Conservation (phyloP, 35 echinoderm and acorn worm genomes). For the Patiria miniata region DNA sequence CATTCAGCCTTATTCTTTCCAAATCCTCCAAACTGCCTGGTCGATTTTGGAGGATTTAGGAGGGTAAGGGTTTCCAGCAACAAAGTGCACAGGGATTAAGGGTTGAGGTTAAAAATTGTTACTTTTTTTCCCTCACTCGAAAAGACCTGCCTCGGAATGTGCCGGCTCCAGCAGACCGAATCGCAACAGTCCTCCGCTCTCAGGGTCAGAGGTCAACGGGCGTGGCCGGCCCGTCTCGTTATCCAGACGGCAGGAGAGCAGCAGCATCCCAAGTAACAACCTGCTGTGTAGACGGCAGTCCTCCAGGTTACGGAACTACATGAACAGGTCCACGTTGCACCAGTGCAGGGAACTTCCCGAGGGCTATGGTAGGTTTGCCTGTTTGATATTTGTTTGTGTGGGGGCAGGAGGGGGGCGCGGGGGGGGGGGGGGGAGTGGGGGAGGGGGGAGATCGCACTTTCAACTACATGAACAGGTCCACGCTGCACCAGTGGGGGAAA, state of each 20-base stretch:
- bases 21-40: too few species aligned
- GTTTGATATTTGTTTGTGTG: too few species aligned
- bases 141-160: slow-evolving; percentile 27
- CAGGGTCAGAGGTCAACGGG: slow-evolving; percentile 28
- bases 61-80: too few species aligned
- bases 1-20: too few species aligned
- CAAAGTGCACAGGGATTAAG: too few species aligned
- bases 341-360: slow-evolving; percentile 87
- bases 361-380: slow-evolving; percentile 78
- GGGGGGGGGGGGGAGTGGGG: too few species aligned
- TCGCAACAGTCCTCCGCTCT: slow-evolving; percentile 29
- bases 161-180: slow-evolving; percentile 47
- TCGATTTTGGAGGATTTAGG: too few species aligned
- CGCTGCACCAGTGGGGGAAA: slow-evolving; percentile 82
- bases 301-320: slow-evolving; percentile 87
- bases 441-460: too few species aligned
- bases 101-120: too few species aligned
- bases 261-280: slow-evolving; percentile 17
- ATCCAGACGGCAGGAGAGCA: slow-evolving; percentile 52
- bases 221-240: slow-evolving; percentile 43
- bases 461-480: slow-evolving; percentile 98
- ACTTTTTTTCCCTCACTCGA: too few species aligned
- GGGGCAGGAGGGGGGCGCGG: too few species aligned
- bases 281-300: slow-evolving; percentile 64
- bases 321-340: slow-evolving; percentile 93